Conservation (phyloP, 2,797 vertebrate species). For the Vespertilio murinus region DNA sequence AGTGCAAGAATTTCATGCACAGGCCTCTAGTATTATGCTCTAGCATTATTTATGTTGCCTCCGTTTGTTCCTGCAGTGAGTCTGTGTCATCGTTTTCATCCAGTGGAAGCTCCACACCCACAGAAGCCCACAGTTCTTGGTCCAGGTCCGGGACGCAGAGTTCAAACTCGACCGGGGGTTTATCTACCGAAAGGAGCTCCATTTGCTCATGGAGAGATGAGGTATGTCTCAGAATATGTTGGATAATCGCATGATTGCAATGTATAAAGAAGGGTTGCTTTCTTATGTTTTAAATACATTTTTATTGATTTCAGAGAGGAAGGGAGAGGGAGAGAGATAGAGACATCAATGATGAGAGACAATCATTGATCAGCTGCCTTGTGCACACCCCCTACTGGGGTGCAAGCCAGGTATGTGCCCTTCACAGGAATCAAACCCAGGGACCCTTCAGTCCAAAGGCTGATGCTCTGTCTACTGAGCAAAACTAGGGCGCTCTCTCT, state of each 20-base stretch:
- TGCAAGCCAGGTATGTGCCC: no score
- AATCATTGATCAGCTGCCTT: not conserved
- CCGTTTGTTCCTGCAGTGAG: slow-evolving; percentile 77
- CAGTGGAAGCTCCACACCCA: slow-evolving; percentile 72
- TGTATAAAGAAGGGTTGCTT: not conserved
- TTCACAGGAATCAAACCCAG: not conserved
- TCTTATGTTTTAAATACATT: not conserved
- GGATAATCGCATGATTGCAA: not conserved
- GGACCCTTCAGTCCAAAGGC: not conserved
- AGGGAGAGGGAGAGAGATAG: not conserved
- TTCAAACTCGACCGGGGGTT: slow-evolving; percentile 81
- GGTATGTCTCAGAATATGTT: slow-evolving; percentile 80
- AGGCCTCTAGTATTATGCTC: no score
- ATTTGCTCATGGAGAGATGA: slow-evolving; percentile 91
- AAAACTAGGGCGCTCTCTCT: no score
- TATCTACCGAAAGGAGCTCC: slow-evolving; percentile 90
- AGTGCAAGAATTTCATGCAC: no score
- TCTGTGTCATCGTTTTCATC: slow-evolving; percentile 74
- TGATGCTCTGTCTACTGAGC: no score
- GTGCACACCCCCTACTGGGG: not conserved
- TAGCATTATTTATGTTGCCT: not conserved
- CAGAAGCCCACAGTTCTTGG: slow-evolving; percentile 82
- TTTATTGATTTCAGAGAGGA: not conserved
- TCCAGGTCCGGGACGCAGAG: slow-evolving; percentile 85
- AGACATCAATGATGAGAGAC: not conserved